Evolutionary conservation across 2,797 vertebrate species (phyloP).

Genomic region (Thamnophis elegans): DNA sequence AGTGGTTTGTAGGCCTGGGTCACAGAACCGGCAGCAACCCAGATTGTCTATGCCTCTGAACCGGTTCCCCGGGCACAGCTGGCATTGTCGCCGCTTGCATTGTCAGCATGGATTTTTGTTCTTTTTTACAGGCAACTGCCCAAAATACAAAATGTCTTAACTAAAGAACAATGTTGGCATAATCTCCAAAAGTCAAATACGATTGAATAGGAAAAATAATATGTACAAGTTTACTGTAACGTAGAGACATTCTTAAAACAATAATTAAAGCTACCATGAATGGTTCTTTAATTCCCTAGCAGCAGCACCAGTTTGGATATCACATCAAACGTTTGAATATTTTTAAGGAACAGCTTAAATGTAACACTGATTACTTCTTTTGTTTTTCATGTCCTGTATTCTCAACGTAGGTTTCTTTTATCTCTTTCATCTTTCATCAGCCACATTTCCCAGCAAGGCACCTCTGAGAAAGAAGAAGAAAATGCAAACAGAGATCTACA

Average conservation of each 20-base stretch:
- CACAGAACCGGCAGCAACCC: too few relatives aligned
- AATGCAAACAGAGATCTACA: conserved; percentile 46
- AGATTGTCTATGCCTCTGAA: too few relatives aligned
- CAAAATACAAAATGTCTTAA: neutral
- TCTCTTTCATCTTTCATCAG: neutral
- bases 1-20: too few relatives aligned
- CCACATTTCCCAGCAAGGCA: conserved; percentile 4
- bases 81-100: too few relatives aligned
- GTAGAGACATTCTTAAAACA: neutral
- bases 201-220: neutral
- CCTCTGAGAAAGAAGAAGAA: conserved; percentile 45
- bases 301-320: conserved; percentile 1
- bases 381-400: neutral
- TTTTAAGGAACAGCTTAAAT: neutral
- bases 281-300: conserved; percentile 1
- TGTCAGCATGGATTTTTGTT: too few relatives aligned
- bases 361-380: neutral
- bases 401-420: neutral
- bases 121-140: too few relatives aligned
- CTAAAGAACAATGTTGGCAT: neutral
- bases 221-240: neutral
- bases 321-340: neutral
- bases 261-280: neutral
- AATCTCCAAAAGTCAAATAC: neutral
- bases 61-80: too few relatives aligned